Evolutionary conservation across 2,888 invertebrate species (phyloP).

Genomic region (Germaria angustata): DNA sequence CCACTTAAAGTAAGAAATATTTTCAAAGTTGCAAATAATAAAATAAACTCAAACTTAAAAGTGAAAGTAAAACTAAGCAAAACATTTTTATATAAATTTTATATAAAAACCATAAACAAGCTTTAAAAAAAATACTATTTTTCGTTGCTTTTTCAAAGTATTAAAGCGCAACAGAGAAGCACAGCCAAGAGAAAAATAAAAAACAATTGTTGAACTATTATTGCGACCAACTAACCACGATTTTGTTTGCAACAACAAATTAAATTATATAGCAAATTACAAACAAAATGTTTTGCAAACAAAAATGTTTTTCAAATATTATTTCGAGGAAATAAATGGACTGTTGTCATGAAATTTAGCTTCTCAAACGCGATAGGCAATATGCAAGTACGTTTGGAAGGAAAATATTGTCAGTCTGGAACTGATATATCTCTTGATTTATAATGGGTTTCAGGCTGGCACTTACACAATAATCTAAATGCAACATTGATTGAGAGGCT

Average conservation of each 20-base stretch:
- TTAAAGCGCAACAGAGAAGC: slow-evolving; percentile 60
- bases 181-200: slow-evolving; percentile 25
- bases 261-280: too few species aligned
- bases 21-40: slow-evolving; percentile 9
- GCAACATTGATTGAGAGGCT: too few species aligned
- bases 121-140: slow-evolving; percentile 2
- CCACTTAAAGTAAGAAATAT: slow-evolving; percentile 7
- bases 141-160: slow-evolving; percentile 34
- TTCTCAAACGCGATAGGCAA: too few species aligned
- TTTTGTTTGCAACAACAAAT: slow-evolving; percentile 10
- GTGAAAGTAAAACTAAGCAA: slow-evolving; percentile 35
- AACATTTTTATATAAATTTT: neutral
- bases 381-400: too few species aligned
- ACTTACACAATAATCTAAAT: too few species aligned
- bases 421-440: too few species aligned
- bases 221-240: slow-evolving; percentile 11
- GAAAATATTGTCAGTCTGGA: too few species aligned
- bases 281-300: too few species aligned
- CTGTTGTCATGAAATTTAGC: too few species aligned
- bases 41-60: slow-evolving; percentile 25
- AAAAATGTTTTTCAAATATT: too few species aligned
- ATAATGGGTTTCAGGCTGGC: too few species aligned
- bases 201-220: slow-evolving; percentile 37
- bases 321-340: too few species aligned
- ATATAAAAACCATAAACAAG: neutral